A percentile compares a stretch with the other conserved stretches of the same genome.
phyloP scores from a whole-genome alignment of 2,888 invertebrate genomes.

The Acholoe squamosa region DNA sequence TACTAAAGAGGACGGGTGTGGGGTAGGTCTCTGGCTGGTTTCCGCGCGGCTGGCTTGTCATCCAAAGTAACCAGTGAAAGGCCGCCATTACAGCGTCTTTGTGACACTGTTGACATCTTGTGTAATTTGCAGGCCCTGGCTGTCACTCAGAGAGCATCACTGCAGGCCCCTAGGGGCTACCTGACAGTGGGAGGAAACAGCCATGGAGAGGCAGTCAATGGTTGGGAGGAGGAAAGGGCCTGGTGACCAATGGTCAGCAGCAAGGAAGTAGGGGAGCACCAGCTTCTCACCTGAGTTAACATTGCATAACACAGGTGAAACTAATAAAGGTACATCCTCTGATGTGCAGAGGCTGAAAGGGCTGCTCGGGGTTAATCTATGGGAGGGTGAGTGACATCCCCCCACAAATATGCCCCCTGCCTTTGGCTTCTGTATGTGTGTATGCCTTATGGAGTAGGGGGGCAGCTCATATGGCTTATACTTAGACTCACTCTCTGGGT shows the following conservation, averaged over 20 bases:
- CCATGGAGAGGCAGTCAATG: neutral
- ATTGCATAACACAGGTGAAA: neutral
- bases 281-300: neutral
- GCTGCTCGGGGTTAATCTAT: neutral
- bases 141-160: neutral
- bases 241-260: neutral
- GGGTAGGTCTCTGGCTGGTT: neutral
- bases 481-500: neutral
- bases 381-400: neutral
- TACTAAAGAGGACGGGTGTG: neutral
- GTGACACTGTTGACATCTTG: constrained; percentile 48
- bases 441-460: neutral
- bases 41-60: constrained; percentile 28
- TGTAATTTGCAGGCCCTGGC: constrained; percentile 14
- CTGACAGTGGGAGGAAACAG: neutral
- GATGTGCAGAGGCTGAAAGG: neutral
- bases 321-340: neutral
- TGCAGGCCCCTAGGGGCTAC: neutral
- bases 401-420: constrained; percentile 10
- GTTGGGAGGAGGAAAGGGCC: neutral
- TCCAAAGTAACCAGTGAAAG: constrained; percentile 31
- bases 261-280: neutral
- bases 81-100: constrained; percentile 45
- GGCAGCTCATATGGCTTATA: neutral
- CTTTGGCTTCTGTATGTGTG: neutral